phyloP scores from a whole-genome alignment of 2,797 vertebrate genomes.

The Enteromius thamalakanensis region DNA sequence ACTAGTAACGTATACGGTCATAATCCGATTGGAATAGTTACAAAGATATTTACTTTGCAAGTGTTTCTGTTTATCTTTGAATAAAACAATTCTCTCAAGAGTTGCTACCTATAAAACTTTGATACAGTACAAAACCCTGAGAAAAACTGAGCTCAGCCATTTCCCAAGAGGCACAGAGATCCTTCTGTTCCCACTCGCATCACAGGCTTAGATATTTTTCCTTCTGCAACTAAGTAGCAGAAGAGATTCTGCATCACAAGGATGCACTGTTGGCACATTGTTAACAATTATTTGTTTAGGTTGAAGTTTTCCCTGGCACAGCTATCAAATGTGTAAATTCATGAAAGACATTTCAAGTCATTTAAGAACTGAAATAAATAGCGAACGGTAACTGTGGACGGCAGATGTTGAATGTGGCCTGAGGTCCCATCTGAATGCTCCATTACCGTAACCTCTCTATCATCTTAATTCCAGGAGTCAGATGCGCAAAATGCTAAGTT shows the following conservation, averaged over 20 bases:
- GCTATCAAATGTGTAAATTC: conserved; percentile 10
- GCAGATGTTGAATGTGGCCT: conserved; percentile 20
- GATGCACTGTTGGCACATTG: not conserved
- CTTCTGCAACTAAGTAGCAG: conserved; percentile 6
- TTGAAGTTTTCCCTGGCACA: conserved; percentile 17
- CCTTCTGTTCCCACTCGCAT: conserved; percentile 22
- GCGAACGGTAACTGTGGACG: conserved; percentile 14
- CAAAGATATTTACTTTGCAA: not conserved
- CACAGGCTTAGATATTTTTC: conserved; percentile 21
- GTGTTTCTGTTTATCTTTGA: conserved; percentile 8
- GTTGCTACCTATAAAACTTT: not conserved
- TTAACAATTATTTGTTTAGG: conserved; percentile 20
- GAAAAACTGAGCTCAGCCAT: conserved; percentile 14
- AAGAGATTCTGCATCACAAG: conserved; percentile 13
- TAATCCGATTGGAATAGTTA: not conserved
- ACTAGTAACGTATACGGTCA: not conserved
- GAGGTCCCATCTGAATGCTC: conserved; percentile 17
- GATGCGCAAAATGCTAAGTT: conserved; percentile 65
- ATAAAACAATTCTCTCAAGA: not conserved
- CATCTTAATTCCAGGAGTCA: conserved; percentile 53
- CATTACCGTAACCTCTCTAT: conserved; percentile 10
- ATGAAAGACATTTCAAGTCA: conserved; percentile 32
- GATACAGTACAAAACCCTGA: conserved; percentile 20
- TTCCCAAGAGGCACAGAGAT: conserved; percentile 10
- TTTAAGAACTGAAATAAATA: conserved; percentile 15